Conservation (phyloP, 2,113 vertebrate genomes). For the Tachysurus vachellii region DNA sequence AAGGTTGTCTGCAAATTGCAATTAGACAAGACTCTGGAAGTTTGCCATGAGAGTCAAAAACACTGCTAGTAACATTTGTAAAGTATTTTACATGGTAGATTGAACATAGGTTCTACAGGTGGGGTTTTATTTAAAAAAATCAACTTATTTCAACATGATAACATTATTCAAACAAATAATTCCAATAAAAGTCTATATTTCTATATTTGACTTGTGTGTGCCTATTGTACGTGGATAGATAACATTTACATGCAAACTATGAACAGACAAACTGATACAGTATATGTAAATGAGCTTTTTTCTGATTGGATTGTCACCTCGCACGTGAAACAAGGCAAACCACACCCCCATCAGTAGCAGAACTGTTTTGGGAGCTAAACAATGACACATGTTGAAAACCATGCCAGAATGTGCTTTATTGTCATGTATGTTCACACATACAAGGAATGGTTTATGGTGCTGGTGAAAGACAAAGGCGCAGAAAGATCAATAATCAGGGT, state of each 20-base stretch:
- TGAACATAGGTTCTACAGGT: neutral
- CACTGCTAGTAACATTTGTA: slow-evolving; percentile 57
- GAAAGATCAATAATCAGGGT: too few species aligned
- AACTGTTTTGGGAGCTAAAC: too few species aligned
- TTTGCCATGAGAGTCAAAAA: slow-evolving; percentile 57
- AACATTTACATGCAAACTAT: neutral
- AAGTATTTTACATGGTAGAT: slow-evolving; percentile 11
- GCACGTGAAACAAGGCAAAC: too few species aligned
- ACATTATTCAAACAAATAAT: neutral
- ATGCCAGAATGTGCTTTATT: too few species aligned
- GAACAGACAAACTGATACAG: neutral
- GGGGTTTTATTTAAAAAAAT: neutral
- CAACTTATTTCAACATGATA: neutral
- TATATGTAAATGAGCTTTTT: too few species aligned
- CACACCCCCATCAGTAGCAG: too few species aligned
- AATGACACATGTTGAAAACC: neutral
- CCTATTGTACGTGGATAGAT: neutral
- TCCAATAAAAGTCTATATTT: neutral
- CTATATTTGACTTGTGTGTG: neutral
- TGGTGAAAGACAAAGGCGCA: too few species aligned
- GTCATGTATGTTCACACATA: too few species aligned
- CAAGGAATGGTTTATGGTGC: too few species aligned
- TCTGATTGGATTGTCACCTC: too few species aligned
- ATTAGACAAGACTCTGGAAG: slow-evolving; percentile 63
- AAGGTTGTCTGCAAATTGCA: slow-evolving; percentile 42